These are phyloP conservation scores for Gari tellinella DNA, from an alignment of 2,888 invertebrate genomes.

Conservation along the genomic window DNA sequence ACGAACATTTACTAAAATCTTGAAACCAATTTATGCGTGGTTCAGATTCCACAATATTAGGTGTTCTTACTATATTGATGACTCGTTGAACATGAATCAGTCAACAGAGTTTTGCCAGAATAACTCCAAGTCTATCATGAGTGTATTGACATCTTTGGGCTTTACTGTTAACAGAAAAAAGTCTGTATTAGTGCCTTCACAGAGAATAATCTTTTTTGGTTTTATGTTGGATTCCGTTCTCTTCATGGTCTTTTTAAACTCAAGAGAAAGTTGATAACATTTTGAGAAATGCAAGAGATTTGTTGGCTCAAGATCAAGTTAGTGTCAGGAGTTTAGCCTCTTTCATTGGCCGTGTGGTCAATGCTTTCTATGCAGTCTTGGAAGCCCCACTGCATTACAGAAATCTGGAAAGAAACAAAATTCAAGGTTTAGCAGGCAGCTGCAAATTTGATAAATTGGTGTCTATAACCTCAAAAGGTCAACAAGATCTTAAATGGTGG, in stretches of 20 bases:
- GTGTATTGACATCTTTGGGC: background rate
- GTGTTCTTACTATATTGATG: constrained; percentile 60
- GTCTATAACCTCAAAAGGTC: constrained; percentile 3
- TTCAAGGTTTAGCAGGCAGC: constrained; percentile 12
- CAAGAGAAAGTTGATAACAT: too few species aligned
- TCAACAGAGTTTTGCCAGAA: background rate
- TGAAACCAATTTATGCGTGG: constrained; percentile 30
- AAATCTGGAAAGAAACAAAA: constrained; percentile 37
- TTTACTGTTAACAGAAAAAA: background rate
- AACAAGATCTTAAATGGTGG: constrained; percentile 29
- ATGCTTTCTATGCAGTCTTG: constrained; percentile 34
- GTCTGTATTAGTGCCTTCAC: background rate
- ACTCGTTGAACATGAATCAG: constrained; percentile 54
- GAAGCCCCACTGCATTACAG: constrained; percentile 44
- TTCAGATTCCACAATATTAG: constrained; percentile 23
- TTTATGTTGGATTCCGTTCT: constrained; percentile 19
- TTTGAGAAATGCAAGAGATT: too few species aligned
- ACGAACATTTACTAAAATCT: constrained; percentile 22
- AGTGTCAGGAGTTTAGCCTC: constrained; percentile 1
- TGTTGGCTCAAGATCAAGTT: background rate
- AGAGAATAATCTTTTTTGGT: constrained; percentile 34
- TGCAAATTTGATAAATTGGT: constrained; percentile 2
- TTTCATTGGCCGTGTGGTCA: constrained; percentile 34
- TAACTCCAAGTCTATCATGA: constrained; percentile 23
- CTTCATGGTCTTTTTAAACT: background rate